Conservation (phyloP, 2,888 invertebrate species). For the Lepas anatifera region DNA sequence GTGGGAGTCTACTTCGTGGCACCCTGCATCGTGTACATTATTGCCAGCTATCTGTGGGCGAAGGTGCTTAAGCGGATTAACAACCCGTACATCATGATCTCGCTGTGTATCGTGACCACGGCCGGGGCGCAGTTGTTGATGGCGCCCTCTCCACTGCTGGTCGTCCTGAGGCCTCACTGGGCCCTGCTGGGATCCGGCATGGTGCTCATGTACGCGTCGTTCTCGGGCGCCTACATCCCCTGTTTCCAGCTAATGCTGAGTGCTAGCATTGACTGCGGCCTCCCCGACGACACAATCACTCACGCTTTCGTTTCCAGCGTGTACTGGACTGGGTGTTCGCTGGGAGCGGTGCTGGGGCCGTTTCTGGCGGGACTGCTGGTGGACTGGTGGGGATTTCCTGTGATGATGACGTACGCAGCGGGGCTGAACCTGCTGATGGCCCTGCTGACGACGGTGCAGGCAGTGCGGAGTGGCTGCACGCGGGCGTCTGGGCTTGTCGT, state of each 20-base stretch:
- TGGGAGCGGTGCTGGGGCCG: background rate
- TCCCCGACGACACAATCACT: background rate
- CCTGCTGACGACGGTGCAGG: background rate
- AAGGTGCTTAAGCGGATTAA: background rate
- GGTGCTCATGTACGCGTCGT: background rate
- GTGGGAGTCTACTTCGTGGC: background rate
- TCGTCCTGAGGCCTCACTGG: background rate
- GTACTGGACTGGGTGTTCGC: background rate
- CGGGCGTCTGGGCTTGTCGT: no score
- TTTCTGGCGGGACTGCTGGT: background rate
- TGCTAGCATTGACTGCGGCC: background rate
- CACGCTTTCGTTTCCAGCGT: background rate
- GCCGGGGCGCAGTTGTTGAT: background rate
- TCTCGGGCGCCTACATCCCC: background rate
- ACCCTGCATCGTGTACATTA: background rate
- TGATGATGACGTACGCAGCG: background rate
- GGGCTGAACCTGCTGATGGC: background rate
- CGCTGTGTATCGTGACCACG: background rate
- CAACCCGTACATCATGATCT: background rate
- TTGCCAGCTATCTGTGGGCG: background rate
- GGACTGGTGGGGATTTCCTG: background rate
- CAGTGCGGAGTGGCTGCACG: no score
- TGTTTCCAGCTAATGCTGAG: background rate
- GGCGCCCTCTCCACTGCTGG: constrained; percentile 4
- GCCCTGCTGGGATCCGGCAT: background rate